These are phyloP conservation scores for Noctua fimbriata DNA, from an alignment of 2,888 invertebrate species.

Conservation along the genomic window DNA sequence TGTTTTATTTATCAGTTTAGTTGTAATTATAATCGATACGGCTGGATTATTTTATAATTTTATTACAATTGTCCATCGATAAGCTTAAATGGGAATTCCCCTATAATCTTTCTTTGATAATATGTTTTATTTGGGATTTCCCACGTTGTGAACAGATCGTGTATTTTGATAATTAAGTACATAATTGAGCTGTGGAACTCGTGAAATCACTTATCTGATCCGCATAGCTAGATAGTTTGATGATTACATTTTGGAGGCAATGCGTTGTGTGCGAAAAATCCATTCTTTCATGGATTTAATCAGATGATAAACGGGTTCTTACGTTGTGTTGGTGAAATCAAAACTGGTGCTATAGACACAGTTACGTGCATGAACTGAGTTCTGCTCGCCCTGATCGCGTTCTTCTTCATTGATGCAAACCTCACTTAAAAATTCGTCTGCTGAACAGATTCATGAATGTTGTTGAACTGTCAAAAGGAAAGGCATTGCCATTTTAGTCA, in stretches of 20 bases:
- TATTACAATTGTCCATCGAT: neutral
- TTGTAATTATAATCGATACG: neutral
- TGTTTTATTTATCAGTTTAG: neutral
- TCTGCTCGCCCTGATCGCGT: too few relatives aligned
- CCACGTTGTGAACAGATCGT: neutral
- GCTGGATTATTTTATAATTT: neutral
- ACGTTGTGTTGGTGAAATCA: neutral
- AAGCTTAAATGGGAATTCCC: constrained; percentile 9
- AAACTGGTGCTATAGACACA: too few relatives aligned
- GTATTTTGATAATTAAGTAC: neutral
- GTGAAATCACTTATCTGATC: neutral
- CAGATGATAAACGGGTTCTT: neutral
- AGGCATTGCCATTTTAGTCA: too few relatives aligned
- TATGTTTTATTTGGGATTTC: neutral
- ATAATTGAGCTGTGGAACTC: neutral
- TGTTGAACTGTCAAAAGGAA: too few relatives aligned
- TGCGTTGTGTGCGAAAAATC: neutral
- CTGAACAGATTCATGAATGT: too few relatives aligned
- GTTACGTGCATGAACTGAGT: too few relatives aligned
- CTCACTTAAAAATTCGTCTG: too few relatives aligned
- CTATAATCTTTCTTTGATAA: neutral
- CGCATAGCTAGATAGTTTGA: neutral
- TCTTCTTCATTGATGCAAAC: too few relatives aligned
- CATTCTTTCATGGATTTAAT: neutral
- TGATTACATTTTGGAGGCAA: neutral